A percentile compares a stretch with the other conserved stretches of the same genome.
phyloP scores from a whole-genome alignment of 2,797 vertebrate genomes.

The Cygnus olor region DNA sequence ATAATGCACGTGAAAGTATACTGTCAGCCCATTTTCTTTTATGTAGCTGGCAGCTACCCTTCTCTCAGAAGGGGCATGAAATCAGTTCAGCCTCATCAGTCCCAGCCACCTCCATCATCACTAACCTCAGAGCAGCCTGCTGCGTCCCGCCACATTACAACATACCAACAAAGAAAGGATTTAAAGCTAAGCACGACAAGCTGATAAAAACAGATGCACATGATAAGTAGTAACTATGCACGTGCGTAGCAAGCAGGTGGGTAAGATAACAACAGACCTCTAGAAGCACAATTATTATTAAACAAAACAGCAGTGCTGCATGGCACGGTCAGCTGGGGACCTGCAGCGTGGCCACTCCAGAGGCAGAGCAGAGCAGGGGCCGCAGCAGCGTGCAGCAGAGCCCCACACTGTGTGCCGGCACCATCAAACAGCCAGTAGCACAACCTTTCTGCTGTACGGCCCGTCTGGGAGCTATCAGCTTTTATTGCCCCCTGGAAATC shows the following conservation, averaged over 20 bases:
- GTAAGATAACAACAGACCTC: rapidly evolving
- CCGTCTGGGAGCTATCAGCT: not conserved
- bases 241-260: not conserved
- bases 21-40: not conserved
- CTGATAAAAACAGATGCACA: not conserved
- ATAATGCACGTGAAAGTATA: not conserved
- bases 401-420: rapidly evolving
- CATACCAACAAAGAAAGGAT: not conserved
- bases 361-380: not conserved
- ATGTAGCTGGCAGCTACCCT: not conserved
- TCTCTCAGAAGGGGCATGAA: not conserved
- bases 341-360: not conserved
- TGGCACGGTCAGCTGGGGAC: not conserved
- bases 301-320: not conserved
- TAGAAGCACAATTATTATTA: not conserved
- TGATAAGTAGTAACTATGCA: not conserved
- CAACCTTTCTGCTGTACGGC: not conserved
- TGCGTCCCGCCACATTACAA: not conserved
- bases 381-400: not conserved
- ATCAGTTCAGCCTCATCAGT: not conserved
- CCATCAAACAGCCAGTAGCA: rapidly evolving
- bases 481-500: not conserved
- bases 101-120: not conserved
- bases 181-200: not conserved
- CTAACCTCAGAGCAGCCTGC: rapidly evolving